Conservation (phyloP, 2,797 vertebrate species). For the Potorous gilbertii region DNA sequence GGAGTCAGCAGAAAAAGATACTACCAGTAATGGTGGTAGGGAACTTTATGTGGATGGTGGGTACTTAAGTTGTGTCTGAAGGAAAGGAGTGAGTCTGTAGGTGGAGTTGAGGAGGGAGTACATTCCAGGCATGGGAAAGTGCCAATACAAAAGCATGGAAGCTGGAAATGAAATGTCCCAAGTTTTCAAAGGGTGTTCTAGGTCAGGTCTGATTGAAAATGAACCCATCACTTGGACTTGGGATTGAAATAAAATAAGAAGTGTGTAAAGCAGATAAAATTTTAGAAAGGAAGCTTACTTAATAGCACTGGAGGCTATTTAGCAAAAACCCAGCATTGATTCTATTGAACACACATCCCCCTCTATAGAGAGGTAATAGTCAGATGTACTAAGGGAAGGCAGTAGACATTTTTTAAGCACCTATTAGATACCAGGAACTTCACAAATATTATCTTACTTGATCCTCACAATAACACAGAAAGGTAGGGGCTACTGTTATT, state of each 20-base stretch:
- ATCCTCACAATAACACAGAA: background rate
- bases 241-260: background rate
- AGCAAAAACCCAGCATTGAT: background rate
- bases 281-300: background rate
- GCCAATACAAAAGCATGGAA: background rate
- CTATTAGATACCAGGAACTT: background rate
- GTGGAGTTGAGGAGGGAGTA: background rate
- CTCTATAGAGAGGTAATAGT: background rate
- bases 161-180: background rate
- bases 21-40: background rate
- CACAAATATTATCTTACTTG: background rate
- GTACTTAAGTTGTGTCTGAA: background rate
- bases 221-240: background rate
- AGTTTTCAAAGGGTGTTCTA: background rate
- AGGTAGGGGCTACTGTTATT: no score
- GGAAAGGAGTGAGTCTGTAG: background rate
- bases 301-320: background rate
- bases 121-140: background rate
- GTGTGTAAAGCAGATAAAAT: background rate
- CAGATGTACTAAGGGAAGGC: background rate
- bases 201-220: background rate
- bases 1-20: background rate
- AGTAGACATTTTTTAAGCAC: background rate
- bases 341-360: background rate
- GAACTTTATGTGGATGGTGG: background rate